Evolutionary conservation across 2,888 invertebrate genomes (phyloP).

Genomic region (Anthrax anthrax): DNA sequence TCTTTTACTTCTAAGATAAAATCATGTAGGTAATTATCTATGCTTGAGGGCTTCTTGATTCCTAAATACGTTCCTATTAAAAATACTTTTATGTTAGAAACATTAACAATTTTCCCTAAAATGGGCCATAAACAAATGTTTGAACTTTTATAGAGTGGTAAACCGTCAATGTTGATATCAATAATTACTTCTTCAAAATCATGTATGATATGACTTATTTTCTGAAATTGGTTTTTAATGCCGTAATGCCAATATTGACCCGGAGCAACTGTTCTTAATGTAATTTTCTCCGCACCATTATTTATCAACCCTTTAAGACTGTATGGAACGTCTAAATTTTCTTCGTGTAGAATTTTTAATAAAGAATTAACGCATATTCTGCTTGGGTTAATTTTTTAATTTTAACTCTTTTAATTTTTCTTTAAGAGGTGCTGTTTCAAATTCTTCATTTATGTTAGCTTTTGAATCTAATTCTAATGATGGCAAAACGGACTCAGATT

Average conservation of each 20-base stretch:
- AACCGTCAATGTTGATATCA: slow-evolving; percentile 10
- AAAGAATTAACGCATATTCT: not conserved
- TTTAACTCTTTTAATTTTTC: not conserved
- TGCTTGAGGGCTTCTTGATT: slow-evolving; percentile 3
- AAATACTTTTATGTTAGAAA: slow-evolving; percentile 6
- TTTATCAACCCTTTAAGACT: not conserved
- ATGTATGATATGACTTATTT: slow-evolving; percentile 4
- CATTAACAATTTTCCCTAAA: slow-evolving; percentile 9
- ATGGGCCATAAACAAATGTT: slow-evolving; percentile 10
- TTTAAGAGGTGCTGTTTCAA: not conserved
- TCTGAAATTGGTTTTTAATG: slow-evolving; percentile 7
- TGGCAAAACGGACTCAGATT: not conserved
- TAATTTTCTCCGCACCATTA: not conserved
- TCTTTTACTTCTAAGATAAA: slow-evolving; percentile 5
- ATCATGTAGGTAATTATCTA: slow-evolving; percentile 4
- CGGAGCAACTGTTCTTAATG: slow-evolving; percentile 5
- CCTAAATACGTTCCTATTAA: slow-evolving; percentile 7
- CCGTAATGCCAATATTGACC: slow-evolving; percentile 11
- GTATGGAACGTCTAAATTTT: not conserved
- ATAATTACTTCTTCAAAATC: slow-evolving; percentile 10
- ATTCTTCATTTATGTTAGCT: not conserved
- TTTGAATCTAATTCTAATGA: not conserved
- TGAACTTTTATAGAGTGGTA: slow-evolving; percentile 11
- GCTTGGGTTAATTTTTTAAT: not conserved
- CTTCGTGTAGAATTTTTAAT: not conserved